These are phyloP conservation scores for Rhagonycha fulva DNA, from an alignment of 2,888 invertebrate species.

Conservation along the genomic window DNA sequence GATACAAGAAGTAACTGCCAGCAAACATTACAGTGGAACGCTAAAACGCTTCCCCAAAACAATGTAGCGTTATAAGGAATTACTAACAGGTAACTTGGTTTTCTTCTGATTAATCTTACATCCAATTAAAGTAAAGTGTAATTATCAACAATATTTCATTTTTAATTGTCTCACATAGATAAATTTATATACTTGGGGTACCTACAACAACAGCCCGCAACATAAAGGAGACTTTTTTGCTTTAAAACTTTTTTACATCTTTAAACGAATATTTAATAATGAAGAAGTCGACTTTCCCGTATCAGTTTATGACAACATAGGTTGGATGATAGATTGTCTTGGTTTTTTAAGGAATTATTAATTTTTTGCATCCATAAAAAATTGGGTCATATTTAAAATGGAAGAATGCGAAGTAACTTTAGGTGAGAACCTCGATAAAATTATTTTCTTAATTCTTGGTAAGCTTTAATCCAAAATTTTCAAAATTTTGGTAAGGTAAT, in stretches of 20 bases:
- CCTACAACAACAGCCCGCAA: not conserved
- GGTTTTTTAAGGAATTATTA: conserved; percentile 7
- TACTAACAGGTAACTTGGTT: conserved; percentile 19
- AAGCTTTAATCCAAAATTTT: not conserved
- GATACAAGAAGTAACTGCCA: conserved; percentile 20
- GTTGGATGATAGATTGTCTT: conserved; percentile 10
- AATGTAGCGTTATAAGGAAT: conserved; percentile 14
- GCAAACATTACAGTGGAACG: conserved; percentile 16
- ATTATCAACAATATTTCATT: conserved; percentile 18
- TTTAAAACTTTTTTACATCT: conserved; percentile 2
- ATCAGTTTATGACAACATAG: conserved; percentile 20
- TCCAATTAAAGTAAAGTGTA: conserved; percentile 18
- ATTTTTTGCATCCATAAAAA: conserved; percentile 13
- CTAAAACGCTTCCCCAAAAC: conserved; percentile 8
- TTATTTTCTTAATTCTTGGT: not conserved
- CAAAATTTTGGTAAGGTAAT: not conserved
- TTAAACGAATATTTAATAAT: conserved; percentile 13
- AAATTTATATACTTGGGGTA: conserved; percentile 8
- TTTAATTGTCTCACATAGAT: conserved; percentile 9
- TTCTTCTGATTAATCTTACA: conserved; percentile 20
- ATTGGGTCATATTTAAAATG: conserved; percentile 1
- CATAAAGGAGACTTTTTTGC: not conserved
- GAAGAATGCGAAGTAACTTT: not conserved
- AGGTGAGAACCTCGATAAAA: not conserved
- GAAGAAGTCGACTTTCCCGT: conserved; percentile 14